Evolutionary conservation across 2,113 vertebrate species (phyloP).

Genomic region (Corythoichthys haematopterus): DNA sequence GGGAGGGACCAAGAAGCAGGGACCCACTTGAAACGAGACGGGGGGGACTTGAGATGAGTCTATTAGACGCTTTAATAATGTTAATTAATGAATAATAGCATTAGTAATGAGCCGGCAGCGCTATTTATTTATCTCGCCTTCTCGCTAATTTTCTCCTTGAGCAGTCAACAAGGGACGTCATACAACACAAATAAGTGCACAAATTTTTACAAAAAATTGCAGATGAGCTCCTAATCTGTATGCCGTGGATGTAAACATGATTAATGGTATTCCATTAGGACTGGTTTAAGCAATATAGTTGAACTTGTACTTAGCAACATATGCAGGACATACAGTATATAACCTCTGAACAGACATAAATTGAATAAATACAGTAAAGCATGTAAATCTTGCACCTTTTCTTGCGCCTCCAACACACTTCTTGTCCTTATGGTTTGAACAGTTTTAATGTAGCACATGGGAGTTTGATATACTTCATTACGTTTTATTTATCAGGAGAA

Average conservation of each 20-base stretch:
- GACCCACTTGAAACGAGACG: conserved; percentile 67
- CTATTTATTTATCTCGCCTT: conserved; percentile 64
- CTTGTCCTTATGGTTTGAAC: no score
- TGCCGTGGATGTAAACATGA: background rate
- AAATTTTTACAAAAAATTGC: conserved; percentile 13
- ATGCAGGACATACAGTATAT: no score
- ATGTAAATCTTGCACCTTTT: no score
- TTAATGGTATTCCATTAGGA: no score
- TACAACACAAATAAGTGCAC: conserved; percentile 16
- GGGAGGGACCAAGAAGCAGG: conserved; percentile 59
- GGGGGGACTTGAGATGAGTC: conserved; percentile 53
- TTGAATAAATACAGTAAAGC: no score
- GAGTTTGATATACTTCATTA: no score
- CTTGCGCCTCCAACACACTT: no score
- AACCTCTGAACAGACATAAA: no score
- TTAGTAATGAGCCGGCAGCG: conserved; percentile 70
- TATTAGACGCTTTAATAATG: conserved; percentile 76
- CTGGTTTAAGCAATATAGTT: background rate
- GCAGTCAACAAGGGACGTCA: background rate
- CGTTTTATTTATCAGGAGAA: no score
- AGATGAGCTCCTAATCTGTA: conserved; percentile 6
- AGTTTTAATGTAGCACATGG: no score
- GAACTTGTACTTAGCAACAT: background rate
- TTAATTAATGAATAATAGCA: conserved; percentile 78
- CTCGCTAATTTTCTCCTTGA: conserved; percentile 2